A percentile compares a stretch with the other conserved stretches of the same genome.
Evolutionary conservation across 2,888 invertebrate species (phyloP).

Genomic region (Ophion slaviceki): DNA sequence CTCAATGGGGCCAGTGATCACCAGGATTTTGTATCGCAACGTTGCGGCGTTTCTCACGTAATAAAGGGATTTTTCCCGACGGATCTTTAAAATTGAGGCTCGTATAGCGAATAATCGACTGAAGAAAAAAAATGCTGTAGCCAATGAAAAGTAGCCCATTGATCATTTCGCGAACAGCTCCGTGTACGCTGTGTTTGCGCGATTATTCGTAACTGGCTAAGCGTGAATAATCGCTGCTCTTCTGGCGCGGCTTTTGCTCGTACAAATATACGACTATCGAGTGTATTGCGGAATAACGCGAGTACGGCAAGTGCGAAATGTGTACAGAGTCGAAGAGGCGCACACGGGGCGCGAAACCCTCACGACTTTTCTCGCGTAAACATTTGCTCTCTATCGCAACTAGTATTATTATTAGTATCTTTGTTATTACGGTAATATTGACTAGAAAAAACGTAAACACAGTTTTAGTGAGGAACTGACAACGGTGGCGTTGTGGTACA

Average conservation of each 20-base stretch:
- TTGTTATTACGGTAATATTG: slow-evolving; percentile 24
- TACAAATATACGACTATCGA: slow-evolving; percentile 17
- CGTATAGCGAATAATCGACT: not conserved
- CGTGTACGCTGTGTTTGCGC: slow-evolving; percentile 2
- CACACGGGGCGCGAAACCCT: not conserved
- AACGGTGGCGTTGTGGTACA: slow-evolving; percentile 46
- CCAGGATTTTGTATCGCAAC: not conserved
- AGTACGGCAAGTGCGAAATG: slow-evolving; percentile 17
- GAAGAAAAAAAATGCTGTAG: not conserved
- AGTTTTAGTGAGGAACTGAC: not conserved
- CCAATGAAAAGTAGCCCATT: slow-evolving; percentile 3
- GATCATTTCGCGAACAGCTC: not conserved
- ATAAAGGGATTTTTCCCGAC: not conserved
- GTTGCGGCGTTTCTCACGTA: not conserved
- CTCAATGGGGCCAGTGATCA: not conserved
- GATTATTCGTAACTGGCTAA: slow-evolving; percentile 32
- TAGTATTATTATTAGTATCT: slow-evolving; percentile 1
- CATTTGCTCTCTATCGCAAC: not conserved
- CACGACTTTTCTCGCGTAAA: not conserved
- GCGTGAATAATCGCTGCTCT: slow-evolving; percentile 28
- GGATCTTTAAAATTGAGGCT: not conserved
- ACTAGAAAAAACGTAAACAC: slow-evolving; percentile 9
- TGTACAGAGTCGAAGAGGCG: not conserved
- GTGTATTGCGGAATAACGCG: slow-evolving; percentile 1
- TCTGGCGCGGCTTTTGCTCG: slow-evolving; percentile 1